phyloP scores from a whole-genome alignment of 2,113 vertebrate species.

The Irena cyanogastra region DNA sequence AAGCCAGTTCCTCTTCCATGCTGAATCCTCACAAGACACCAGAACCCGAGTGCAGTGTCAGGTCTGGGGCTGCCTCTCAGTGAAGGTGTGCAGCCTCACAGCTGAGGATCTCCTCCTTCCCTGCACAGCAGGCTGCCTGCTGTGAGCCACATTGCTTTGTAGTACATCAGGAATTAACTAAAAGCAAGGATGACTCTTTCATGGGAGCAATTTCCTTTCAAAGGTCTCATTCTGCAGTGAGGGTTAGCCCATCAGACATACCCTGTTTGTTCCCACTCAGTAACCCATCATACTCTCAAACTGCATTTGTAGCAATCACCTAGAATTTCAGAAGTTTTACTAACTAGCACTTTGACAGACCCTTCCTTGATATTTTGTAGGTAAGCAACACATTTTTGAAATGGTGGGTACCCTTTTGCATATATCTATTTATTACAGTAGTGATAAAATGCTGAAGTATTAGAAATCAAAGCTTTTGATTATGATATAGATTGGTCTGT shows the following conservation, averaged over 20 bases:
- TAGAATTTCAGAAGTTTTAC: neutral
- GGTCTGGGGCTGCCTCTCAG: neutral
- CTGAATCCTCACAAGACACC: neutral
- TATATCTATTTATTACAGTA: neutral
- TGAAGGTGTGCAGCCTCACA: neutral
- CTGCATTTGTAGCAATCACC: neutral
- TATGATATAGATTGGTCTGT: neutral
- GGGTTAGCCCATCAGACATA: neutral
- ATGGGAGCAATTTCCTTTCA: neutral
- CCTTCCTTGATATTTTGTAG: neutral
- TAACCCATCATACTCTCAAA: neutral
- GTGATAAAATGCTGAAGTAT: neutral
- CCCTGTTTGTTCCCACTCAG: neutral
- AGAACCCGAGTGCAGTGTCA: neutral
- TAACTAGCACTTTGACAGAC: neutral
- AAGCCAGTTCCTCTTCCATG: neutral
- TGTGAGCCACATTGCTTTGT: neutral
- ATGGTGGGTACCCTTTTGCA: neutral
- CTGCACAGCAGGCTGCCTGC: neutral
- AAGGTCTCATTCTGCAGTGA: neutral
- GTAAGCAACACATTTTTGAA: neutral
- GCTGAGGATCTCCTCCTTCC: neutral
- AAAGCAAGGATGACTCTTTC: neutral
- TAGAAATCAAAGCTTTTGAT: neutral
- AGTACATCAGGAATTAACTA: neutral